Evolutionary conservation across 1,140 invertebrate species (phyloP).

Genomic region (Pachypsylla venusta): DNA sequence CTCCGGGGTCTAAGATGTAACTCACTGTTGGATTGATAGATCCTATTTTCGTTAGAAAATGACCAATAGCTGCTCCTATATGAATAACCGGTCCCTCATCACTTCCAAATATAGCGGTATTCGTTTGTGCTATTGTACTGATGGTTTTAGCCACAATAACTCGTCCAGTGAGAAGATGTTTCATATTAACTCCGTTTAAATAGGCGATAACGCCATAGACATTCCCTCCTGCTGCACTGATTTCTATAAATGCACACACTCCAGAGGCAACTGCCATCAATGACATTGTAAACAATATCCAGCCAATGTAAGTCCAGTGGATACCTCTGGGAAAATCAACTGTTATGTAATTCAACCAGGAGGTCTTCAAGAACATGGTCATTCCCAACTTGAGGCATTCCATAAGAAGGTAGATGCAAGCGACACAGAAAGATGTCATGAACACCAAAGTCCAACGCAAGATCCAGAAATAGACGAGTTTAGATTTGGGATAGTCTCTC

Average conservation of each 20-base stretch:
- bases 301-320: neutral
- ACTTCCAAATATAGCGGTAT: neutral
- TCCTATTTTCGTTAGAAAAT: no score
- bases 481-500: no score
- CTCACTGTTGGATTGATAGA: no score
- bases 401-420: no score
- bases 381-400: no score
- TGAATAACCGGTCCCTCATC: neutral
- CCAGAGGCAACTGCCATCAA: neutral
- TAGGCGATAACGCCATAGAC: slow-evolving; percentile 2
- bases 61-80: neutral
- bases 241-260: neutral
- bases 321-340: no score
- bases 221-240: neutral
- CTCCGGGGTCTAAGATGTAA: no score
- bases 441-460: no score
- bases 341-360: no score
- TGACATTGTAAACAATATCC: neutral
- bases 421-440: no score
- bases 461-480: no score
- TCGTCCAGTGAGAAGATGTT: neutral
- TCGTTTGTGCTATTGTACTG: neutral
- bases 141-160: neutral
- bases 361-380: no score
- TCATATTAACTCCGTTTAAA: neutral